Conservation (phyloP, 1,140 invertebrate species). For the Schlechtendalia chinensis region DNA sequence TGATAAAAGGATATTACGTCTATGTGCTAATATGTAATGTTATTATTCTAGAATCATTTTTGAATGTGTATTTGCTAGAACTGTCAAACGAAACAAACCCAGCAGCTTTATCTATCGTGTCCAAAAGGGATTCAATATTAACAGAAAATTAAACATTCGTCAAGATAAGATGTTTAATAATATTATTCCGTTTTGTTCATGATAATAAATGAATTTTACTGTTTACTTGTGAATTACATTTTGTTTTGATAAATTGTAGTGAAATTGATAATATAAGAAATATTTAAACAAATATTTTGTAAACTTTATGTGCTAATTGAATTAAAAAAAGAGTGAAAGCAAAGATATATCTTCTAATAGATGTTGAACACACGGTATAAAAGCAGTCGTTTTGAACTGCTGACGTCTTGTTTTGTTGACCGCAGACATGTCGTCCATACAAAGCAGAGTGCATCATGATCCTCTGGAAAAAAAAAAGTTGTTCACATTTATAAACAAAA, state of each 20-base stretch:
- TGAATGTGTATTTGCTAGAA: conserved; percentile 73
- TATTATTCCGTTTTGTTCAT: conserved; percentile 24
- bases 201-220: conserved; percentile 42
- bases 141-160: conserved; percentile 76
- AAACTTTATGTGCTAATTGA: conserved; percentile 35
- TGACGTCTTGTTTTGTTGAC: not conserved
- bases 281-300: too few relatives aligned
- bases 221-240: too few relatives aligned
- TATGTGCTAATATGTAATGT: too few relatives aligned
- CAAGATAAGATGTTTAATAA: conserved; percentile 61
- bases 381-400: conserved; percentile 9
- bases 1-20: too few relatives aligned
- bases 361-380: conserved; percentile 12
- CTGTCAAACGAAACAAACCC: conserved; percentile 54
- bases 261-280: too few relatives aligned
- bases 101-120: conserved; percentile 53
- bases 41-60: conserved; percentile 68
- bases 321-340: conserved; percentile 1
- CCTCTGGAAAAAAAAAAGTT: conserved; percentile 27
- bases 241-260: conserved; percentile 7
- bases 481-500: too few relatives aligned
- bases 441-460: conserved; percentile 9
- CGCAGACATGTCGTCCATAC: not conserved
- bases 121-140: conserved; percentile 67
- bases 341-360: not conserved